These are phyloP conservation scores for Diplodus puntazzo DNA, from an alignment of 2,797 vertebrate species.

Conservation along the genomic window DNA sequence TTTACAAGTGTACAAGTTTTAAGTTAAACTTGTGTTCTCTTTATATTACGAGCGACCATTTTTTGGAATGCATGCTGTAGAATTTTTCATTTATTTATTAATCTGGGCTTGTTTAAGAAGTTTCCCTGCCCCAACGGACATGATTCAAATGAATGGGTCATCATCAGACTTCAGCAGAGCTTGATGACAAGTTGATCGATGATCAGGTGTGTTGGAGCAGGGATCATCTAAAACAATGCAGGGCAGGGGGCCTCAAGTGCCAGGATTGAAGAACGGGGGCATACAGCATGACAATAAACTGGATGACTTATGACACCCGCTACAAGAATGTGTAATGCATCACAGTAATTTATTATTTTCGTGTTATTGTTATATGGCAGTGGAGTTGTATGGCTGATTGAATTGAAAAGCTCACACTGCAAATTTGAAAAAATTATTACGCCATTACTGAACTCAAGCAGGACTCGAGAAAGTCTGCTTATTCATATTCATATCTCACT, in stretches of 20 bases:
- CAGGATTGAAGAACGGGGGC: too few relatives aligned
- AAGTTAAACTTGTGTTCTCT: too few relatives aligned
- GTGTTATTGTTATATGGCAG: neutral
- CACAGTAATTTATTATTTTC: neutral
- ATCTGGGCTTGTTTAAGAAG: too few relatives aligned
- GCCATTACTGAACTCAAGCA: neutral
- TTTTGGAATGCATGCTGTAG: neutral
- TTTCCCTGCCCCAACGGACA: too few relatives aligned
- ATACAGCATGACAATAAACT: neutral
- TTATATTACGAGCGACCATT: too few relatives aligned
- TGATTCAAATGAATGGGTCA: too few relatives aligned
- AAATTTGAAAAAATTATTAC: neutral
- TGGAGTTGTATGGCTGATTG: neutral
- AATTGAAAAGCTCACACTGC: neutral
- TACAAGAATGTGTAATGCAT: neutral
- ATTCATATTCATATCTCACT: neutral
- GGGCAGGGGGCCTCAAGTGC: too few relatives aligned
- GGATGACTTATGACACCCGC: neutral
- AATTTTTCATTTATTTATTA: too few relatives aligned
- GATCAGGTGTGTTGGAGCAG: too few relatives aligned
- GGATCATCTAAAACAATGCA: too few relatives aligned
- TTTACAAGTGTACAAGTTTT: neutral
- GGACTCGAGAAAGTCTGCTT: neutral
- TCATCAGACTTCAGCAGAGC: too few relatives aligned
- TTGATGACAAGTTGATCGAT: too few relatives aligned